Evolutionary conservation across 2,797 vertebrate species (phyloP).

Genomic region (Apogon hyalosoma): DNA sequence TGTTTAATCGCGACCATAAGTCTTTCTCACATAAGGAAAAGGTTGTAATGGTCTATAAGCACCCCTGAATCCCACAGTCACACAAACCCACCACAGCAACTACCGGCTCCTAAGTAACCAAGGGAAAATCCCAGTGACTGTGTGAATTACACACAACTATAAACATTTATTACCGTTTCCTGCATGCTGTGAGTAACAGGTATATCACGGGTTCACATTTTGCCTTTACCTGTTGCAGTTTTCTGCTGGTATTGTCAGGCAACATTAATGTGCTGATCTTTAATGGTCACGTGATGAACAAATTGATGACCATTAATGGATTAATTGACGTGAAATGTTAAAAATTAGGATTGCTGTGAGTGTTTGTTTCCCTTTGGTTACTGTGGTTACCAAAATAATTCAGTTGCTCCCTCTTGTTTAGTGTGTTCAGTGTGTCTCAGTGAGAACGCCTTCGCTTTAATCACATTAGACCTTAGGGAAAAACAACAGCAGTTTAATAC

Average conservation of each 20-base stretch:
- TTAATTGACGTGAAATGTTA: background rate
- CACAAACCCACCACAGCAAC: too few relatives aligned
- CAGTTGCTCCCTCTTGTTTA: background rate
- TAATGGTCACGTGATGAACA: slow-evolving; percentile 35
- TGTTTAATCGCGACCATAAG: too few relatives aligned
- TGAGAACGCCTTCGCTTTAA: background rate
- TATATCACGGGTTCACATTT: slow-evolving; percentile 12
- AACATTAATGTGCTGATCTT: slow-evolving; percentile 39
- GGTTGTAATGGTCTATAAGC: too few relatives aligned
- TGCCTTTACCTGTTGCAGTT: slow-evolving; percentile 61
- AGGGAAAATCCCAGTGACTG: background rate
- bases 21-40: too few relatives aligned
- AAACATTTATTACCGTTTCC: slow-evolving; percentile 8
- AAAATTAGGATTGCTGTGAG: background rate
- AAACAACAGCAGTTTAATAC: background rate
- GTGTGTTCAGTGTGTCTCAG: background rate
- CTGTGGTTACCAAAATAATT: background rate
- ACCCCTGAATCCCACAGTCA: too few relatives aligned
- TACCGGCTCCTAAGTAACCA: too few relatives aligned
- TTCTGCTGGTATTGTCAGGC: slow-evolving; percentile 61
- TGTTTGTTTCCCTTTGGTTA: background rate
- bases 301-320: background rate
- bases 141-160: slow-evolving; percentile 17
- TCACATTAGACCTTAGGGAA: background rate
- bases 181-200: slow-evolving; percentile 1